These are phyloP conservation scores for Mirounga angustirostris DNA, from an alignment of 2,113 vertebrate genomes.

Conservation along the genomic window DNA sequence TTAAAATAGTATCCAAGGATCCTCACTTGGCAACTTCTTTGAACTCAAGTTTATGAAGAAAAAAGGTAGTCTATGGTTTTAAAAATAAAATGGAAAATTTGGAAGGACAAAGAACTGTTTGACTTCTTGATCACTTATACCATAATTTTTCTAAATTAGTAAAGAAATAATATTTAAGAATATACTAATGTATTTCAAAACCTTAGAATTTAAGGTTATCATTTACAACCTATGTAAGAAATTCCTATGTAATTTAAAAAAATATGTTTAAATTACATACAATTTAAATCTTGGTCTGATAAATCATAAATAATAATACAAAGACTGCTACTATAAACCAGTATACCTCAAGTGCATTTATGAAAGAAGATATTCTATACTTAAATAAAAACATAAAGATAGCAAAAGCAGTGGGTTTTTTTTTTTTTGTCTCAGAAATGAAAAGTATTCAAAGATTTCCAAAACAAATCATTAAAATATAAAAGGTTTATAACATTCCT, in stretches of 20 bases:
- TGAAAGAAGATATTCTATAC: constrained; percentile 25
- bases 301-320: constrained; percentile 37
- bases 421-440: neutral
- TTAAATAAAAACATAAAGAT: neutral
- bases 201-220: constrained; percentile 32
- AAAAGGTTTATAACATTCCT: constrained; percentile 36
- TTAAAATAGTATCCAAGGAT: neutral
- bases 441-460: constrained; percentile 32
- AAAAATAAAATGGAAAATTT: constrained; percentile 49
- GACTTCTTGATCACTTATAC: constrained; percentile 9
- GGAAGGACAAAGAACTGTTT: constrained; percentile 47
- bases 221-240: neutral
- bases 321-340: neutral
- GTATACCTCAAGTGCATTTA: neutral
- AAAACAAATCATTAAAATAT: constrained; percentile 46
- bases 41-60: constrained; percentile 44
- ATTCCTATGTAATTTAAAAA: neutral
- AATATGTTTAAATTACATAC: neutral
- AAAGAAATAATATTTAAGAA: constrained; percentile 28
- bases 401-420: neutral
- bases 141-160: constrained; percentile 34
- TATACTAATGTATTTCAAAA: constrained; percentile 42
- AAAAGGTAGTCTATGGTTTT: neutral
- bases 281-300: constrained; percentile 49
- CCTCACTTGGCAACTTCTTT: constrained; percentile 21